Base-by-base conservation (phyloP, 2,888 invertebrate species). In the Drosophila acutilabella region DNA sequence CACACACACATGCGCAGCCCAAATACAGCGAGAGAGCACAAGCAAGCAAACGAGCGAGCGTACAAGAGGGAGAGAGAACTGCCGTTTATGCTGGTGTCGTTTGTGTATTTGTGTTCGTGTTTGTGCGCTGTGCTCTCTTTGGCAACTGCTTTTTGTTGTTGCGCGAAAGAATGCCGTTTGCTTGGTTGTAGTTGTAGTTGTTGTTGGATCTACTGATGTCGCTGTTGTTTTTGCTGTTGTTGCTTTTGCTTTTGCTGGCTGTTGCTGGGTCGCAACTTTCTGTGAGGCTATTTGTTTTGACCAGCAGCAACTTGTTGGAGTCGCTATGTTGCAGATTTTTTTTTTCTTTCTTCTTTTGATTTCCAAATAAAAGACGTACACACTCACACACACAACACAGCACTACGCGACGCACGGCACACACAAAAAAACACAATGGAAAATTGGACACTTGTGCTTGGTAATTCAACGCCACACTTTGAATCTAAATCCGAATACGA, bases 121-220 rank as follows among this genome's bases (percentile, higher is more conserved):
- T 66, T 50, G 76, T 76, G 72, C 62, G 60, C 64, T 62, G 61
- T 70, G 77, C 81, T 77, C 80, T 85, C 73, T 75, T 70, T 83
- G 68, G 78, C 73, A 80, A 77, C 72, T 70, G 70, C 76, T 77
- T 80, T 84, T 91, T 91, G 91, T 91, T 91, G 90, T 91, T 91
- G 91, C 84, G 77, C 90, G 81, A 91, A 91, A 90, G 91, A 91
- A 91, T 91, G 91, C 79, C 81, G 89, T 89, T 81, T 81, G 85
- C 81, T 89, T 86, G 84, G 84, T 89, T 90, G 89, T 81, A 79
- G 80, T 81, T 87, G 77, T 67, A 41, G 51, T 45, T 62, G 62
- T 51, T 62, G 62, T 48, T 45, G 45, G 53, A 64, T 66, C 64
- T 70, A 48, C 57, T 62, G 44, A 23, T 40, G 61, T 16, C 18